Evolutionary conservation across 2,797 vertebrate genomes (phyloP).

Genomic region (Knipowitschia caucasica): DNA sequence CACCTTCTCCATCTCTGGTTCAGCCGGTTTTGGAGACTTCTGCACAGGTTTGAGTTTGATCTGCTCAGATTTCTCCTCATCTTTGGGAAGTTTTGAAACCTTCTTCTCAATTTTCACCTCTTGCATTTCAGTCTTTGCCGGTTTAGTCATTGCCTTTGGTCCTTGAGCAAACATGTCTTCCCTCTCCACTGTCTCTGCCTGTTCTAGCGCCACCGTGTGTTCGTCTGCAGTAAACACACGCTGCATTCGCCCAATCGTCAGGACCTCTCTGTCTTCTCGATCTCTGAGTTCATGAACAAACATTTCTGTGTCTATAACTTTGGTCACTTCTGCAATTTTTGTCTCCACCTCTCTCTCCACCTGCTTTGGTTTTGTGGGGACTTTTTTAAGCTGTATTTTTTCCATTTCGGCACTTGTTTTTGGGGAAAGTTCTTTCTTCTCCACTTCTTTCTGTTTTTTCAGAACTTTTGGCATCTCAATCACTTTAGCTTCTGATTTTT

Average conservation of each 20-base stretch:
- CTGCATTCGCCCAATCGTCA: slow-evolving; percentile 45
- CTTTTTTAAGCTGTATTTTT: background rate
- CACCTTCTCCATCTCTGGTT: slow-evolving; percentile 45
- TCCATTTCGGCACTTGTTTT: background rate
- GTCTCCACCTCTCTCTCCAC: slow-evolving; percentile 45
- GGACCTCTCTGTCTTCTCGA: slow-evolving; percentile 52
- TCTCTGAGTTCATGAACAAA: slow-evolving; percentile 43
- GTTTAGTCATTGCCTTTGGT: too few species aligned
- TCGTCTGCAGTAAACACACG: slow-evolving; percentile 50
- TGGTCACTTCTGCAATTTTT: slow-evolving; percentile 42
- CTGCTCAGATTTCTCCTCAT: slow-evolving; percentile 42
- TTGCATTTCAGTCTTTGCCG: slow-evolving; percentile 30
- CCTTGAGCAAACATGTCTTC: too few species aligned
- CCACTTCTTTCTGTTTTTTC: slow-evolving; percentile 44
- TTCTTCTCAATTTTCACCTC: slow-evolving; percentile 40
- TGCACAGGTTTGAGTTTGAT: slow-evolving; percentile 49
- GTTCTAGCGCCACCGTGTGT: slow-evolving; percentile 21
- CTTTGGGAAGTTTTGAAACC: slow-evolving; percentile 42
- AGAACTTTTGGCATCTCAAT: slow-evolving; percentile 55
- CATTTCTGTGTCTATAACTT: slow-evolving; percentile 38
- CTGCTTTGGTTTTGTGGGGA: slow-evolving; percentile 36
- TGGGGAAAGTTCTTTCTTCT: slow-evolving; percentile 21
- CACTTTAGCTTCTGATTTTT: slow-evolving; percentile 42
- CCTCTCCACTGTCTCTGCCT: slow-evolving; percentile 38
- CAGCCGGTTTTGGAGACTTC: slow-evolving; percentile 33